A percentile compares a stretch with the other conserved stretches of the same genome.
phyloP scores from a whole-genome alignment of 2,797 vertebrate genomes.

The Myotis findleyi region DNA sequence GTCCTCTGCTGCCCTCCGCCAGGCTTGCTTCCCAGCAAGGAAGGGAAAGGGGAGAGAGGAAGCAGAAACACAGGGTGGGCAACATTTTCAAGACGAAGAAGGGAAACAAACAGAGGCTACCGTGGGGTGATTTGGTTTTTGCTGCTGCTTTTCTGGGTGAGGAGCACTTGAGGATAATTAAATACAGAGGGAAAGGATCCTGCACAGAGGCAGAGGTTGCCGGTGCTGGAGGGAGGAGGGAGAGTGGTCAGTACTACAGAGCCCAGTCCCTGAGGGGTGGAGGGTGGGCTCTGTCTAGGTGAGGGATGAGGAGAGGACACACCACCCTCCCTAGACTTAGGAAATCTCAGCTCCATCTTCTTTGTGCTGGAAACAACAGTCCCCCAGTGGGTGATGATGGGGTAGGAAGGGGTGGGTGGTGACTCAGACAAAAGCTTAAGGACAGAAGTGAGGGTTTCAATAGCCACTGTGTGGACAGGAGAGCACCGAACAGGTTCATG shows the following conservation, averaged over 20 bases:
- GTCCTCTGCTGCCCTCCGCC: not conserved
- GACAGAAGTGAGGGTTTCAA: not conserved
- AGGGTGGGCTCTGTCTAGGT: fast-evolving
- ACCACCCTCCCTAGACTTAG: not conserved
- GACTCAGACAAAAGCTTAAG: not conserved
- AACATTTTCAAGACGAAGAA: not conserved
- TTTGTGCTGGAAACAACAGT: not conserved
- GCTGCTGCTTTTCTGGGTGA: not conserved
- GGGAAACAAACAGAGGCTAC: not conserved
- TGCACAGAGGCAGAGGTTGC: not conserved
- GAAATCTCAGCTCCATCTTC: not conserved
- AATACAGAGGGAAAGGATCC: not conserved
- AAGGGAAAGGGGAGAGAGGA: fast-evolving
- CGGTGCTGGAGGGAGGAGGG: not conserved
- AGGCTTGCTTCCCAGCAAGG: not conserved
- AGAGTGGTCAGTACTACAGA: too few species aligned
- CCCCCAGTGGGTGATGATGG: not conserved
- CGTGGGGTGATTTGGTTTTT: not conserved
- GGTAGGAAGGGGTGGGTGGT: not conserved
- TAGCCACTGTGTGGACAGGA: not conserved
- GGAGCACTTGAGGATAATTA: not conserved
- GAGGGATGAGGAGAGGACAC: not conserved
- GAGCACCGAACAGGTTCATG: not conserved
- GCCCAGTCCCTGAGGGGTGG: not conserved
- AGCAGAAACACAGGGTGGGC: not conserved